Percentiles rank a stretch among this genome's conserved stretches.
Conservation (phyloP, 1,140 invertebrate species). For the Cydia splendana region DNA sequence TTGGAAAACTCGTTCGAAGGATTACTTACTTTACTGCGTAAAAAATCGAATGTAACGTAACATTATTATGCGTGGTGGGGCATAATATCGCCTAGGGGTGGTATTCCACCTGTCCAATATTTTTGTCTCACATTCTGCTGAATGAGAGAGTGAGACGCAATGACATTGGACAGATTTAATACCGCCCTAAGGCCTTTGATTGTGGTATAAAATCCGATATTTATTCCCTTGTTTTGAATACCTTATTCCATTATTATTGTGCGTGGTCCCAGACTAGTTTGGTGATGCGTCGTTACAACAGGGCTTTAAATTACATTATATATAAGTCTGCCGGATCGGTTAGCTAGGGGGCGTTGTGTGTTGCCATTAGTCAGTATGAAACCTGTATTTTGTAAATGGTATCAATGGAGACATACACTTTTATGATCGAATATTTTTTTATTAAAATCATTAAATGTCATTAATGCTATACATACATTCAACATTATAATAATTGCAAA, state of each 20-base stretch:
- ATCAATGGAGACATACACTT: conserved; percentile 1
- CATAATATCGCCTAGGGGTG: neutral
- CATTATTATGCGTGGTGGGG: neutral
- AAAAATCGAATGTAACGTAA: too few relatives aligned
- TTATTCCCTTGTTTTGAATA: neutral
- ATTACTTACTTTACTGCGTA: too few relatives aligned
- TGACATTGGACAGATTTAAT: too few relatives aligned
- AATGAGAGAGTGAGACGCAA: too few relatives aligned
- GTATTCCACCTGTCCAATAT: too few relatives aligned
- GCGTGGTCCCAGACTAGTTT: neutral
- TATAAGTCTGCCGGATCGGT: neutral
- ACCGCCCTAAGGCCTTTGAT: neutral
- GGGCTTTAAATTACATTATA: conserved; percentile 6
- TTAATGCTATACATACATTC: neutral
- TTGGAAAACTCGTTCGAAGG: neutral
- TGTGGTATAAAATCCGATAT: neutral
- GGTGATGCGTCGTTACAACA: neutral
- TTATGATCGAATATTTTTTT: conserved; percentile 12
- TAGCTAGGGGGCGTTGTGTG: neutral
- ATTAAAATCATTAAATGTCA: conserved; percentile 1
- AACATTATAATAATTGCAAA: conserved; percentile 4
- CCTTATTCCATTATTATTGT: neutral
- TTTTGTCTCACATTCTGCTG: too few relatives aligned
- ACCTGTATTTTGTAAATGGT: conserved; percentile 1
- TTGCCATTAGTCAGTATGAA: neutral